Base-by-base conservation (phyloP, 1,140 invertebrate species). In the Drosophila hydei region DNA sequence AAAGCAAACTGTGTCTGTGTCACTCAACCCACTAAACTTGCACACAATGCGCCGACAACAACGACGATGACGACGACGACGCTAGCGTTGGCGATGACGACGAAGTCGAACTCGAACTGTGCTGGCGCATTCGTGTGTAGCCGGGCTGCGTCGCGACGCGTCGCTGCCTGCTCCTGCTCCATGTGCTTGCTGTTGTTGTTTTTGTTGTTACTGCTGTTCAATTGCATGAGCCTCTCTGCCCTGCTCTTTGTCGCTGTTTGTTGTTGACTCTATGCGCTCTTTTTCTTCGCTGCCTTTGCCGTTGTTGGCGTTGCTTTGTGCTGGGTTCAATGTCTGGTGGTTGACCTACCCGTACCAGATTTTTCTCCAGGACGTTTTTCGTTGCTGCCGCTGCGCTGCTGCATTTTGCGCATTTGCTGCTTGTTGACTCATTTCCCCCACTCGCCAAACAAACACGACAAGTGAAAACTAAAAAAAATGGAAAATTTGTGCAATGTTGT, bases 11-110 rank as follows among this genome's bases (percentile, higher is more conserved):
- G 83, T 89, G 83, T 89, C 84, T 88, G 83, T 88, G 83, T 88
- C 83, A 88, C 83, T 88, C 83, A 88, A 88, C 83, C 83, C 83
- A 88, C 83, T 88, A 88, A 88, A 88, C 83, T 87, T 79, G 83
- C 78, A 73, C 75, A 87, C 78, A 83, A 78, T 83, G 78, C 75
- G 65, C 58, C 61, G 78, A 55, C 43, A 64, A 65, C 48, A 14
- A 51, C 14, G 68, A 40, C 27, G 40, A 18, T 23, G 36, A 40
- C 48, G 21, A 40, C 33, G 33, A 21, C 48, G 36, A 16, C 18
- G 45, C 40, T 16, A 14, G 43, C 27, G 47, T 42, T 19, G 30
- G 51, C 61, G 52, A 72, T 9, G 76, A 68, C 45, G 47, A 21
- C 48, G 36, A 63, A 21, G 63, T 50, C 64, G 42, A 55, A 68